Evolutionary conservation across 1,140 invertebrate genomes (phyloP).

Genomic region (Triops cancriformis): DNA sequence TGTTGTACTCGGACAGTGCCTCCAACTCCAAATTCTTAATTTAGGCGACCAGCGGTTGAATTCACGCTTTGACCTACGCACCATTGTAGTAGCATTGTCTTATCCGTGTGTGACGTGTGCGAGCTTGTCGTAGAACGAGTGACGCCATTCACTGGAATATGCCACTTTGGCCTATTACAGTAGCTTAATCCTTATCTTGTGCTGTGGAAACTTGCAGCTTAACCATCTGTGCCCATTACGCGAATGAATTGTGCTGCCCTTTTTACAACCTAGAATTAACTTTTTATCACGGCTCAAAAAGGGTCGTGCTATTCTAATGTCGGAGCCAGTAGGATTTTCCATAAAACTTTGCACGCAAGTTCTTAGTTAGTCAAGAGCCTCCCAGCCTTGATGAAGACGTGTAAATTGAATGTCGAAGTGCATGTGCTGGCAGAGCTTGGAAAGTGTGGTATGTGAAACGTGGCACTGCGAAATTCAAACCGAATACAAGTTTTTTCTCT

Average conservation of each 20-base stretch:
- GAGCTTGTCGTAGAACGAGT: too few species aligned
- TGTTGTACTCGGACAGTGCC: neutral
- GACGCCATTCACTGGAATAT: too few species aligned
- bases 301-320: neutral
- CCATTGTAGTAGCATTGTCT: too few species aligned
- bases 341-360: neutral
- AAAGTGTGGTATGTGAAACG: neutral
- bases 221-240: neutral
- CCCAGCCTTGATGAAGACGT: neutral
- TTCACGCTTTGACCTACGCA: too few species aligned
- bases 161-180: too few species aligned
- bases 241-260: neutral
- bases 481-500: neutral
- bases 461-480: neutral
- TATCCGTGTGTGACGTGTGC: too few species aligned
- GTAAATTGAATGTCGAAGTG: neutral
- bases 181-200: too few species aligned
- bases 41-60: too few species aligned
- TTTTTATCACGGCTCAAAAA: neutral
- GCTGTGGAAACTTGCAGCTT: too few species aligned
- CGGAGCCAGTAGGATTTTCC: neutral
- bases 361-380: too few species aligned
- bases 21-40: neutral
- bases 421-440: neutral
- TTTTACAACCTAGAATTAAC: slow-evolving; percentile 2